Evolutionary conservation across 1,140 invertebrate genomes (phyloP).

Genomic region (Zaprionus ornatus): DNA sequence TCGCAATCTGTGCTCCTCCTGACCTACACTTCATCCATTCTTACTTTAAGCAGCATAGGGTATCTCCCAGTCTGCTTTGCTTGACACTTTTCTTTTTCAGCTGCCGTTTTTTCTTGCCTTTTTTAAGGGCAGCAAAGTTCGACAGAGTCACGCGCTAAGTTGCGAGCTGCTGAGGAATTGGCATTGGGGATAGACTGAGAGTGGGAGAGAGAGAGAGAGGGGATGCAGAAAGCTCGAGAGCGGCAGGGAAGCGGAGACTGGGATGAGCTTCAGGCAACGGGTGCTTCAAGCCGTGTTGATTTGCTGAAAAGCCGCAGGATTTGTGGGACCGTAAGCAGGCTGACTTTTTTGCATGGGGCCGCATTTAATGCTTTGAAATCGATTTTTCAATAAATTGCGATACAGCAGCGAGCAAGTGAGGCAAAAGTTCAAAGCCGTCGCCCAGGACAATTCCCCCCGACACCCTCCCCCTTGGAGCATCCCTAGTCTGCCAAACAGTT

Average conservation of each 20-base stretch:
- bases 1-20: too few species aligned
- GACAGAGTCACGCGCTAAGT: constrained; percentile 74
- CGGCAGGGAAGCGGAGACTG: background rate
- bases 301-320: constrained; percentile 78
- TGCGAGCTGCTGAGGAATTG: constrained; percentile 43
- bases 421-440: constrained; percentile 70
- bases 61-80: background rate
- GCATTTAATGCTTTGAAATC: constrained; percentile 73
- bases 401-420: constrained; percentile 16
- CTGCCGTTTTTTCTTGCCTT: background rate
- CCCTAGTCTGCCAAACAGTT: constrained; percentile 25
- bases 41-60: background rate
- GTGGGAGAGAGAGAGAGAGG: background rate
- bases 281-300: constrained; percentile 62
- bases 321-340: constrained; percentile 69
- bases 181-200: background rate
- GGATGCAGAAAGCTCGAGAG: background rate
- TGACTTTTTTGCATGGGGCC: constrained; percentile 47
- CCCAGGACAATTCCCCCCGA: constrained; percentile 30
- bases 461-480: background rate
- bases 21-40: too few species aligned
- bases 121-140: constrained; percentile 54
- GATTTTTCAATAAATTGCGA: constrained; percentile 79
- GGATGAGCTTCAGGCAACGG: constrained; percentile 22
- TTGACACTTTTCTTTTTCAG: background rate